Evolutionary conservation across 1,140 invertebrate species (phyloP), one percentile per base, ranked within the genome.

Genomic region (Calliopsis andreniformis): DNA sequence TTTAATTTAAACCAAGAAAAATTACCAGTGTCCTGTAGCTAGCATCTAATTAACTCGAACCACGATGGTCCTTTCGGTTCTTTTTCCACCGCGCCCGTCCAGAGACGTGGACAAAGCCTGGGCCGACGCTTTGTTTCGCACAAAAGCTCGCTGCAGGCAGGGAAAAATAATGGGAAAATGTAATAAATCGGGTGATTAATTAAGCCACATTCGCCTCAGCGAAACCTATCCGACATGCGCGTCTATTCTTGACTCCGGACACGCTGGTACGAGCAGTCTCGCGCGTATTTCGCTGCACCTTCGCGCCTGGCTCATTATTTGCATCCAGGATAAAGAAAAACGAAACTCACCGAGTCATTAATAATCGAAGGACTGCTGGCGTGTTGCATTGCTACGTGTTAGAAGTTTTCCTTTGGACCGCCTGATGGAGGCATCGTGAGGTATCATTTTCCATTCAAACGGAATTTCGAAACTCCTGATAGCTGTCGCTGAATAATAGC

Each of bases 151-250:
- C 62, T 49, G 62, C 67, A 64, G 63, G 67, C 72, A 59, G 39
- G 71, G 70, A 83, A 85, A 82, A 82, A 85, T 85, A 82, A 85
- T 82, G 77, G 80, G 58, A 69, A 85, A 85, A 85, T 79, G 83
- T 83, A 85, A 85, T 83, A 85, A 86, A 82, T 86, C 82, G 76
- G n/a, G 77, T 84, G 82, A 86, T 86, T 86, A 86, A 86, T 86
- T 86, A 76, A 86, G 67, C 66, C 63, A 67, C 51, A 70, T 78
- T 66, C 49, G 47, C 68, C 55, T 66, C 49, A 49, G 58, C 53
- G 49, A 28, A 39, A 59, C 67, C 35, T 67, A 61, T 55, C n/a
- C 71, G 45, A 47, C 43, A 51, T 62, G 61, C 55, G 28, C 43
- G 47, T n/a, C 23, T 49, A 47, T 80, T 76, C 56, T 53, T 68